These are phyloP conservation scores for Drosophila borealis DNA, from an alignment of 2,888 invertebrate genomes.

Conservation along the genomic window DNA sequence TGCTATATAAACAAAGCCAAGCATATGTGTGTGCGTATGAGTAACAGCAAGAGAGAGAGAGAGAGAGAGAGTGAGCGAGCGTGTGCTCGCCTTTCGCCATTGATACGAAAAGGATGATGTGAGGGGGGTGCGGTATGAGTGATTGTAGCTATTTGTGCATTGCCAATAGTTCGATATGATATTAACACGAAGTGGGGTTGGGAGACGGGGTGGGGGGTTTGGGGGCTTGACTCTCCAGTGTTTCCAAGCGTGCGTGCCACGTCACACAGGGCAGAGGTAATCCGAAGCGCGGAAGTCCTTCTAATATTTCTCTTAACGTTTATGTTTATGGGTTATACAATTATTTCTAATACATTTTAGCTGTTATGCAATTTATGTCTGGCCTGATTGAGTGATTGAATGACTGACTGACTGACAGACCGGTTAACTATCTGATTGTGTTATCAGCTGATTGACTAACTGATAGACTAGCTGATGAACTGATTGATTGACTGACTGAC, in stretches of 20 bases:
- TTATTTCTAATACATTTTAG: too few species aligned
- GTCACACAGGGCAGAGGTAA: background rate
- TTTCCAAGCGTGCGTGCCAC: background rate
- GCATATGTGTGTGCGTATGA: slow-evolving; percentile 28
- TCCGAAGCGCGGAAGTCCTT: background rate
- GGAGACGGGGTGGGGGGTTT: background rate
- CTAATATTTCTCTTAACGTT: background rate
- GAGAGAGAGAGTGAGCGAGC: slow-evolving; percentile 8
- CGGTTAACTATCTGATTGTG: too few species aligned
- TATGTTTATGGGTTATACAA: background rate
- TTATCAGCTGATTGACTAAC: too few species aligned
- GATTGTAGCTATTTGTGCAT: slow-evolving; percentile 43
- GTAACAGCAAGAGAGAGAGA: slow-evolving; percentile 4
- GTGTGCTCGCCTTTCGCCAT: slow-evolving; percentile 32
- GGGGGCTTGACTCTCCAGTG: background rate
- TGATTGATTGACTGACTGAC: too few species aligned
- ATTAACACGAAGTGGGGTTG: slow-evolving; percentile 1
- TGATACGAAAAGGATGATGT: slow-evolving; percentile 15
- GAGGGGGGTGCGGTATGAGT: background rate
- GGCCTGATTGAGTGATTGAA: too few species aligned
- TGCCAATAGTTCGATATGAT: slow-evolving; percentile 33
- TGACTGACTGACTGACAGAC: too few species aligned
- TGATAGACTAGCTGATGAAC: too few species aligned
- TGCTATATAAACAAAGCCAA: slow-evolving; percentile 74
- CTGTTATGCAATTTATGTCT: too few species aligned